Evolutionary conservation across 2,888 invertebrate species (phyloP).

Genomic region (Acrobeloides nanus): DNA sequence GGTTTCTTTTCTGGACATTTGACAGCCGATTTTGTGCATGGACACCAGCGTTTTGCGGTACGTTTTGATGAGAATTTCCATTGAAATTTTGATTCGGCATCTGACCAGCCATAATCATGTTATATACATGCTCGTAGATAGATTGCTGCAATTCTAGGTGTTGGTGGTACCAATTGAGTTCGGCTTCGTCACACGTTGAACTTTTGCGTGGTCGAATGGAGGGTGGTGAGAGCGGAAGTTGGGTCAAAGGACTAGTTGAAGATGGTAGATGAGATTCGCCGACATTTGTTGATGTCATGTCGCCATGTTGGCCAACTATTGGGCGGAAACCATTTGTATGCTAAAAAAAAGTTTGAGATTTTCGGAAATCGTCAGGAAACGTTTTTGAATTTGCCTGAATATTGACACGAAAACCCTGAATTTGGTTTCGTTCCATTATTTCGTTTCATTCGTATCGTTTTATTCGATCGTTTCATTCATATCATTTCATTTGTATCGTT

Average conservation of each 20-base stretch:
- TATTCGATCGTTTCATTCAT: no score
- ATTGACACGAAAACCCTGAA: no score
- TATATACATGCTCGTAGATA: conserved; percentile 34
- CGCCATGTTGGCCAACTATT: neutral
- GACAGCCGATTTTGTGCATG: neutral
- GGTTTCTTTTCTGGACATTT: conserved; percentile 3
- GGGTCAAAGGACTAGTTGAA: neutral
- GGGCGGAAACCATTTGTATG: neutral
- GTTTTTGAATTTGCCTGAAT: no score
- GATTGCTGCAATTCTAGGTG: conserved; percentile 29
- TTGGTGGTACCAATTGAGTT: conserved; percentile 28
- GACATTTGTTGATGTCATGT: neutral
- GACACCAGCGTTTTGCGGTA: neutral
- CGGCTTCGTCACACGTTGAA: conserved; percentile 27
- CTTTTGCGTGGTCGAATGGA: conserved; percentile 6
- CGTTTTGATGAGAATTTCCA: conserved; percentile 4
- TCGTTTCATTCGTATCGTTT: no score
- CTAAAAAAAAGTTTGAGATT: no score
- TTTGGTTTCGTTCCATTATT: no score
- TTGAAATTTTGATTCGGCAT: conserved; percentile 8
- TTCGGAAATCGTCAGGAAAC: no score
- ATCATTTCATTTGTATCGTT: no score
- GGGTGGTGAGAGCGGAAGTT: conserved; percentile 10
- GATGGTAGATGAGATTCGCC: neutral
- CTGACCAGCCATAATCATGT: conserved; percentile 24